Base-by-base conservation (phyloP, 2,888 invertebrate genomes). In the Lamellibrachia satsuma region DNA sequence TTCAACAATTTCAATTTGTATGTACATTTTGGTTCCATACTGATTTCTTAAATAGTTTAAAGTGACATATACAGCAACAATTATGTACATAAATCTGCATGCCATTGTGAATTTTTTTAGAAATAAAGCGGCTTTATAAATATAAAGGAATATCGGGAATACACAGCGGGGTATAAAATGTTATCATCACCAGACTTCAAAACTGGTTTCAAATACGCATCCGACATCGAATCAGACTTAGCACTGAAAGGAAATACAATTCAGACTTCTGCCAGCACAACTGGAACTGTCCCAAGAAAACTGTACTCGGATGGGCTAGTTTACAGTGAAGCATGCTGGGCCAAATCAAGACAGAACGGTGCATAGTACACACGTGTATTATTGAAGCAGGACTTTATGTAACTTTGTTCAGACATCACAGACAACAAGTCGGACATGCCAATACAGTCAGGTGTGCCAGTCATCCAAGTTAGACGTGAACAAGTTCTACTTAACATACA, bases 81-180 rank as follows among this genome's bases (percentile, higher is more conserved):
- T 75, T 75, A 75, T 75, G 75, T 75, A 75, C 75, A 75, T 75
- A 75, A 75, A 75, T 75, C n/a, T 22, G 75, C 75, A 75, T 75
- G 75, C 22, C 22, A 75, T 15, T 75, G 22, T 75, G 75, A 22
- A 75, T n/a, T 22, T 39, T 39, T 75, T 22, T 15, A 75, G 75
- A 75, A 22, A 75, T 22, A 75, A 22, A 75, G 22, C 22, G 11
- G 75, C 75, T 75, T 75, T 75, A 75, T 75, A 75, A 22, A 15
- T 75, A 75, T 15, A 75, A n/a, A 75, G 75, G n/a, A 75, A 75
- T 75, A 75, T 4, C n/a, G 22, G 22, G 3, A 75, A 75, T 75
- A 75, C 22, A 60, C 60, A 1, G 60, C 11, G 4, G 60, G 60
- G 22, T 60, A 15, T 60, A 60, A 60, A 60, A 60, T 60, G 11